These are phyloP conservation scores for Folsomia manolachei DNA, from an alignment of 2,888 invertebrate species.

Conservation along the genomic window DNA sequence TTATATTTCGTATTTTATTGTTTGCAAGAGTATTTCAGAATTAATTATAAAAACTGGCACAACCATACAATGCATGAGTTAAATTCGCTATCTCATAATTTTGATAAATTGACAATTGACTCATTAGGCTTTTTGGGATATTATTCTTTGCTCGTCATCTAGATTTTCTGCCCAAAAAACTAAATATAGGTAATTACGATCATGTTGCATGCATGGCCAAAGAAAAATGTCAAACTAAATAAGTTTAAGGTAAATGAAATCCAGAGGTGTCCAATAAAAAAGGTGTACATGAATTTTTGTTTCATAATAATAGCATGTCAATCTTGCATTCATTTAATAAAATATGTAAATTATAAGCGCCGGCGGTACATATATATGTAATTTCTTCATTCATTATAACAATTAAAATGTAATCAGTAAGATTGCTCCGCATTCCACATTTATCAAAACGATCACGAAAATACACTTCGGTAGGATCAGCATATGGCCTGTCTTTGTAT, in stretches of 20 bases:
- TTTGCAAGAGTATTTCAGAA: constrained; percentile 17
- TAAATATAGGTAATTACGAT: no score
- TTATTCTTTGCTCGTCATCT: neutral
- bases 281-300: neutral
- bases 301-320: no score
- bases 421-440: neutral
- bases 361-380: no score
- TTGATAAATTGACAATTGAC: neutral
- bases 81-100: no score
- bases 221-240: no score
- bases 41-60: constrained; percentile 18
- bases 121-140: neutral
- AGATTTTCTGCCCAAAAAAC: no score
- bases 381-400: no score
- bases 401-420: no score
- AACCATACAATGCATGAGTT: constrained; percentile 16
- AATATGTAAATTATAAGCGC: neutral
- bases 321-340: neutral
- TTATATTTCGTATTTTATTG: neutral
- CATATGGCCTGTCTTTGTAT: neutral
- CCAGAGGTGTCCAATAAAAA: no score
- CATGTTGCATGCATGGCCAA: no score
- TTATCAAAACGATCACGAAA: constrained; percentile 8
- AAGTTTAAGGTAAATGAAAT: no score
- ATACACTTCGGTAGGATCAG: neutral